Conservation (phyloP, 2,888 invertebrate genomes). For the Corythucha ciliata region DNA sequence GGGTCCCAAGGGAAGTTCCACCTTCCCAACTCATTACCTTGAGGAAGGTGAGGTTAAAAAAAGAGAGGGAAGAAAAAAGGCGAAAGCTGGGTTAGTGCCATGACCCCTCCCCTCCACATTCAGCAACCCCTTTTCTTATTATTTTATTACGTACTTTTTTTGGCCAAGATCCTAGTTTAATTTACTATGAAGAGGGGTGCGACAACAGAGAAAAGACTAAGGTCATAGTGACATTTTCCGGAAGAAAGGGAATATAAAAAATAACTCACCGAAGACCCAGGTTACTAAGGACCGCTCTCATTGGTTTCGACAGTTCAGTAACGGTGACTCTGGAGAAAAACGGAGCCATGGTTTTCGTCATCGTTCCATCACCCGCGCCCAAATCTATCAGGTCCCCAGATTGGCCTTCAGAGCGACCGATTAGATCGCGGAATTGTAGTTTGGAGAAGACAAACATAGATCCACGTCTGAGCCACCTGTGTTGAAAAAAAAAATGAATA, state of each 20-base stretch:
- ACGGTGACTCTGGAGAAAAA: constrained; percentile 68
- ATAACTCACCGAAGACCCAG: too few relatives aligned
- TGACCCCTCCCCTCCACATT: too few relatives aligned
- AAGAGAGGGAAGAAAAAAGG: neutral
- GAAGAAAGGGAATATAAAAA: neutral
- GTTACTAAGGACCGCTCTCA: constrained; percentile 80
- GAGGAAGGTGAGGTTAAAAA: neutral
- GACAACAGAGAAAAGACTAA: too few relatives aligned
- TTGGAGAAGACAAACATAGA: constrained; percentile 94
- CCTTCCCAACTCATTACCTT: neutral
- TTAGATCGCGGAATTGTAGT: constrained; percentile 62
- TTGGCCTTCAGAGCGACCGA: constrained; percentile 42
- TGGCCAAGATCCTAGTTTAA: too few relatives aligned
- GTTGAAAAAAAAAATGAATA: constrained; percentile 36
- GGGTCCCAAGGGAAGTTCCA: neutral
- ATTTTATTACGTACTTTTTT: too few relatives aligned
- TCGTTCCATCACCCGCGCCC: constrained; percentile 93
- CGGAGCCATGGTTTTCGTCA: constrained; percentile 68
- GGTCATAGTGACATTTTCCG: neutral
- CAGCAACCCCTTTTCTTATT: neutral
- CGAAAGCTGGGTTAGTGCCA: neutral
- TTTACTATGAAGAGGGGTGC: too few relatives aligned
- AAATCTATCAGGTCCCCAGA: constrained; percentile 34
- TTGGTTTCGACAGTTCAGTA: constrained; percentile 84
- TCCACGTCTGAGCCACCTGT: constrained; percentile 75